Base-by-base conservation (phyloP, 2,888 invertebrate genomes). In the Diaperis boleti region DNA sequence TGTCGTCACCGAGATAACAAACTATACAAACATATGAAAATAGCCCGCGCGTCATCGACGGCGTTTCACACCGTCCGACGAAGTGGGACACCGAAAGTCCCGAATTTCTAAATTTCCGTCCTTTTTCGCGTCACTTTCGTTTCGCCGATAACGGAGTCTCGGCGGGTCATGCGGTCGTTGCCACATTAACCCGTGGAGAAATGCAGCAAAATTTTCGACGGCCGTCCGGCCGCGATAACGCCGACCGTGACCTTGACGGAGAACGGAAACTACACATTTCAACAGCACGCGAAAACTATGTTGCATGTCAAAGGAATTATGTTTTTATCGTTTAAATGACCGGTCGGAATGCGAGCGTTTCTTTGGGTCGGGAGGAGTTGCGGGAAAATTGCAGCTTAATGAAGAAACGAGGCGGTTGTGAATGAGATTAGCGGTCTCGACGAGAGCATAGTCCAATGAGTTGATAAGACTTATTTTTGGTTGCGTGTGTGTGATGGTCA, bases 81-180 rank as follows among this genome's bases (percentile, higher is more conserved):
- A n/a, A n/a, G n/a, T n/a, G n/a, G n/a, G n/a, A n/a, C n/a, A n/a
- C n/a, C n/a, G n/a, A n/a, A n/a, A n/a, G n/a, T n/a, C n/a, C n/a
- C n/a, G n/a, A n/a, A n/a, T n/a, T n/a, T n/a, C n/a, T n/a, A n/a
- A n/a, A n/a, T n/a, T n/a, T n/a, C n/a, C n/a, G n/a, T n/a, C n/a
- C n/a, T n/a, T n/a, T n/a, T n/a, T n/a, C n/a, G n/a, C n/a, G n/a
- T n/a, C n/a, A n/a, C n/a, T n/a, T n/a, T n/a, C n/a, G n/a, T n/a
- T n/a, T n/a, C n/a, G n/a, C n/a, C n/a, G n/a, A n/a, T n/a, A n/a
- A n/a, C n/a, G n/a, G n/a, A n/a, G n/a, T n/a, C n/a, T n/a, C n/a
- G n/a, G n/a, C 64, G 70, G 74, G 73, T 74, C 74, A 72, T 47
- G 61, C 70, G 74, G 74, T 74, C 74, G 71, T 67, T 70, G 74